Evolutionary conservation across 2,113 vertebrate species (phyloP), one percentile per base, ranked within the genome.

Genomic region (Orthonyx spaldingii): DNA sequence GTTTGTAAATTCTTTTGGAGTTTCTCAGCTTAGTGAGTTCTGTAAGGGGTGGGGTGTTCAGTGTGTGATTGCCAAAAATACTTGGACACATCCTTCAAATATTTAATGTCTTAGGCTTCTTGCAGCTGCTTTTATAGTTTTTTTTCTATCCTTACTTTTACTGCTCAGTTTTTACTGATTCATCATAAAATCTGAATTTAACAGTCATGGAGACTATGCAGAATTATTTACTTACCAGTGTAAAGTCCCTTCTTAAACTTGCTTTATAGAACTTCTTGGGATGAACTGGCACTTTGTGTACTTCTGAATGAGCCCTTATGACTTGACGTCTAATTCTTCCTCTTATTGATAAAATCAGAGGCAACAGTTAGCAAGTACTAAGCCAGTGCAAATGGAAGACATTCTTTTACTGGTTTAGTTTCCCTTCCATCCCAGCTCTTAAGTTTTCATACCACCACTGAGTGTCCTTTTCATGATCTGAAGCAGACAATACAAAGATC

Each of bases 1-100:
- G 66, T 94, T 90, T 94, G 68, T 81, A 70, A 88, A 94, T 84
- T 88, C 44, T 64, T 93, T 63, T 26, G 52, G 79, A 70, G 42
- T 74, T 90, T 93, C 71, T 80, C 46, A 75, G 60, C 27, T 66
- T 75, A 22, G 18, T 88, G 42, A 84, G 30, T 30, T 88, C 71
- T 55, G 30, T 24, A 90, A 63, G 22, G 61, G n/a, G 52, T 55
- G 55, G 68, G 26, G 26, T 49, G 11, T 46, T 84, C 39, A n/a
- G 26, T 35, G 7, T 59, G 10, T 74, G 64, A 28, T 49, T 97
- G 90, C 80, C 83, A 95, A 87, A 92, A 83, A 44, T 46, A 68
- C 47, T 94, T 89, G 76, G 64, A 75, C 0, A 1, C 0, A 0
- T 70, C 37, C 47, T 95, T 88, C 47, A 71, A 77, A 75, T 55